Conservation (phyloP, 2,888 invertebrate species). For the Lasioglossum figueresi region DNA sequence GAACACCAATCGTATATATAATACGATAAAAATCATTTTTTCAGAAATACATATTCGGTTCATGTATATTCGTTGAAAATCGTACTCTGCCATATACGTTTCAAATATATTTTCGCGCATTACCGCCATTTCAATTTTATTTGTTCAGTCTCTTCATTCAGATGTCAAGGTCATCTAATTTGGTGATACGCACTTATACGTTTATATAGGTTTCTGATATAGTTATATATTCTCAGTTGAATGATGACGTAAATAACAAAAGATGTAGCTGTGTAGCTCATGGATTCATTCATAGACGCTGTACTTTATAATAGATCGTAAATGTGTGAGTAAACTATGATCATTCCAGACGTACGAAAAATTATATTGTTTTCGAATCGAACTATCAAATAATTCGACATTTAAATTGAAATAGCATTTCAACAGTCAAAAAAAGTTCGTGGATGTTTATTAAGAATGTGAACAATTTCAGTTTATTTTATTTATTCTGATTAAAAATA, state of each 20-base stretch:
- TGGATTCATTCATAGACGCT: not conserved
- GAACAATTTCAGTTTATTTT: not conserved
- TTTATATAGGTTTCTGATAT: not conserved
- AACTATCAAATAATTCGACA: not conserved
- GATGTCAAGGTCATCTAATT: constrained; percentile 1
- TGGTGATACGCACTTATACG: not conserved
- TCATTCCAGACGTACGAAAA: not conserved
- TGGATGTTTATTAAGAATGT: not conserved
- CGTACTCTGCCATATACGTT: not conserved
- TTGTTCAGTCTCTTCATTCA: not conserved
- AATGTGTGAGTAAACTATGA: not conserved
- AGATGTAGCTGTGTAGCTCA: not conserved
- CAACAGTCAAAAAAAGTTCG: not conserved
- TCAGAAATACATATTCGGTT: too few relatives aligned
- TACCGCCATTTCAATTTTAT: not conserved
- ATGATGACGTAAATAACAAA: not conserved
- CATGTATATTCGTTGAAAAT: not conserved
- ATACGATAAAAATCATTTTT: too few relatives aligned
- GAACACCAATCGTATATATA: too few relatives aligned
- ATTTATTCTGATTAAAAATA: not conserved
- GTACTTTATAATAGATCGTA: not conserved
- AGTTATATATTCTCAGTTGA: not conserved
- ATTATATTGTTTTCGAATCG: not conserved
- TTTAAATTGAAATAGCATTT: not conserved
- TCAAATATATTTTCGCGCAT: not conserved